Evolutionary conservation across 1,140 invertebrate genomes (phyloP).

Genomic region (Apis laboriosa): DNA sequence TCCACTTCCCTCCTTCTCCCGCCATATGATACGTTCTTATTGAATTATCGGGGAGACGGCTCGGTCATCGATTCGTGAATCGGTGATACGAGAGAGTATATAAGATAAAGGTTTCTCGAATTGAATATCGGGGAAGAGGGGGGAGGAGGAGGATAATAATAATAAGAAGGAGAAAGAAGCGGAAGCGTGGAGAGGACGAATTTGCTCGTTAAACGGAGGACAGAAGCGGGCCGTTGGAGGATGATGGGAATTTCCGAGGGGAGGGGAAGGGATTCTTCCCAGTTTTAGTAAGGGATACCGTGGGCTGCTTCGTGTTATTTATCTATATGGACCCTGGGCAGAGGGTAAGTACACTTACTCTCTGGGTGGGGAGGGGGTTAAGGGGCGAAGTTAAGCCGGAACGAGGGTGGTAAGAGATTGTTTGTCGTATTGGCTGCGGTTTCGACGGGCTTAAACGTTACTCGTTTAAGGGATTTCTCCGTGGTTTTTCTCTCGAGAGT

Average conservation of each 20-base stretch:
- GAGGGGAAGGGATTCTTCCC: constrained; percentile 31
- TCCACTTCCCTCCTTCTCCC: neutral
- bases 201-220: constrained; percentile 40
- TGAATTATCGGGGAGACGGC: neutral
- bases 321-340: constrained; percentile 81
- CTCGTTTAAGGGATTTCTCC: constrained; percentile 65
- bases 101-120: neutral
- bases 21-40: neutral
- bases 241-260: constrained; percentile 49
- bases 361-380: constrained; percentile 49
- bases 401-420: constrained; percentile 78
- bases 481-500: constrained; percentile 28
- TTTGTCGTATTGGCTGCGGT: constrained; percentile 78
- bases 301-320: constrained; percentile 77
- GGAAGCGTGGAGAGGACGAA: constrained; percentile 46
- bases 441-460: constrained; percentile 69
- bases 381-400: constrained; percentile 73
- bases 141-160: constrained; percentile 25
- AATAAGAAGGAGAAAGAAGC: constrained; percentile 35
- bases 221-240: constrained; percentile 21
- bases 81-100: neutral
- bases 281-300: constrained; percentile 56
- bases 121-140: neutral
- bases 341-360: constrained; percentile 81
- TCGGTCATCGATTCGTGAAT: neutral